Evolutionary conservation across 2,797 vertebrate species (phyloP).

Genomic region (Hyperoplus immaculatus): DNA sequence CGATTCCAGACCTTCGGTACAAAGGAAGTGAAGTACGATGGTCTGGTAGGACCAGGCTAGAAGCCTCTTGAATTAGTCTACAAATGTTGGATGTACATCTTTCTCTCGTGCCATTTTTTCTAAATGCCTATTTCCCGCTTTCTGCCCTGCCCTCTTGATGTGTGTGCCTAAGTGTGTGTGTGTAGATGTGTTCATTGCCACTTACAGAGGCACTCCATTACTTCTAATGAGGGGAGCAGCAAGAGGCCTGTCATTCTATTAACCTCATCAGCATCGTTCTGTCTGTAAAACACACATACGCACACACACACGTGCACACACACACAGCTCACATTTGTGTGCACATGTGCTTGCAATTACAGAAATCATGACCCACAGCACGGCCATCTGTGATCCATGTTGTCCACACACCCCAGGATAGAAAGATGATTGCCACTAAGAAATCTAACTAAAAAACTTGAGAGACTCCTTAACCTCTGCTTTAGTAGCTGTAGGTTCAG

Average conservation of each 20-base stretch:
- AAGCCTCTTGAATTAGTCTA: slow-evolving; percentile 44
- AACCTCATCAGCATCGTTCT: slow-evolving; percentile 57
- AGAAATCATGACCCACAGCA: slow-evolving; percentile 23
- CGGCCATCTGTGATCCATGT: slow-evolving; percentile 17
- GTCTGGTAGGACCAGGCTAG: too few species aligned
- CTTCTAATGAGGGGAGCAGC: slow-evolving; percentile 57
- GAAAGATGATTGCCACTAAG: not conserved
- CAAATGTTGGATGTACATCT: slow-evolving; percentile 43
- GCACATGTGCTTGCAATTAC: slow-evolving; percentile 21
- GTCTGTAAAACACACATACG: not conserved
- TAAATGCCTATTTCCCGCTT: slow-evolving; percentile 18
- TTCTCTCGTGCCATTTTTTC: slow-evolving; percentile 4
- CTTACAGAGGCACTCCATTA: slow-evolving; percentile 63
- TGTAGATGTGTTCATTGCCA: slow-evolving; percentile 16
- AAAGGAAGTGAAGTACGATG: too few species aligned
- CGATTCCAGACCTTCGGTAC: too few species aligned
- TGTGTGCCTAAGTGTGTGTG: not conserved
- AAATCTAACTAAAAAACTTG: not conserved
- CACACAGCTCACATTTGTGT: slow-evolving; percentile 13
- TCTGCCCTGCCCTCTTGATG: slow-evolving; percentile 22
- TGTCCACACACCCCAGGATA: not conserved
- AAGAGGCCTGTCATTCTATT: slow-evolving; percentile 56
- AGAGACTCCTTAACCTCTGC: not conserved
- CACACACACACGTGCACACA: too few species aligned
- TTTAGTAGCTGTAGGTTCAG: not conserved